Percentiles rank a stretch among this genome's conserved stretches.
Evolutionary conservation across 2,888 invertebrate species (phyloP).

Genomic region (Arge pagana): DNA sequence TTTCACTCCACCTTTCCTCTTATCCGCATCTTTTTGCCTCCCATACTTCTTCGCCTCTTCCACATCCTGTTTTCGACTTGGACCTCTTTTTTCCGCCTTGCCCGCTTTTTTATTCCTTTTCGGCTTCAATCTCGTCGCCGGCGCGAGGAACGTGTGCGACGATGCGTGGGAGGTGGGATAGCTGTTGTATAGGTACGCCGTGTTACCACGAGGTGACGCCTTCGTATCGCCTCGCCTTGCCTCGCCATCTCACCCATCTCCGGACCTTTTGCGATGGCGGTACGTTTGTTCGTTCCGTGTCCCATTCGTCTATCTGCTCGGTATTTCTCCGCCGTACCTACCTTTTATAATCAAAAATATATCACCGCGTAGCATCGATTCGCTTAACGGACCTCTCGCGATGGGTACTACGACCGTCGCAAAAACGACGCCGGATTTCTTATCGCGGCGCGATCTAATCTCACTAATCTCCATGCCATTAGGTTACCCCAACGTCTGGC

Average conservation of each 20-base stretch:
- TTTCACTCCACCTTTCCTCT: too few species aligned
- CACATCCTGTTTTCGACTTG: constrained; percentile 42
- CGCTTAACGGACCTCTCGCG: too few species aligned
- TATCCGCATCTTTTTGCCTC: too few species aligned
- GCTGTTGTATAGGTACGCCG: not conserved
- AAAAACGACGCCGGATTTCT: too few species aligned
- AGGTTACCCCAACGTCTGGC: constrained; percentile 12
- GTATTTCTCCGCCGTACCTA: too few species aligned
- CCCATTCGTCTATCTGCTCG: too few species aligned
- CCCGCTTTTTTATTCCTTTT: constrained; percentile 24
- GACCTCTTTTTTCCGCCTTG: constrained; percentile 25
- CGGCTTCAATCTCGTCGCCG: constrained; percentile 22
- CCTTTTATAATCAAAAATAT: constrained; percentile 21
- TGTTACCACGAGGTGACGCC: not conserved
- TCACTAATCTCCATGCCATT: constrained; percentile 17
- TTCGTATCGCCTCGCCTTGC: not conserved
- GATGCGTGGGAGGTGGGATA: constrained; percentile 21
- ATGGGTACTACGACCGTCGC: too few species aligned
- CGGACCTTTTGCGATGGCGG: constrained; percentile 17
- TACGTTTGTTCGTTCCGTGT: not conserved
- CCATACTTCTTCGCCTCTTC: too few species aligned
- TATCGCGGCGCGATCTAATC: constrained; percentile 18
- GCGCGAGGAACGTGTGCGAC: constrained; percentile 20
- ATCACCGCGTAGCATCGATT: constrained; percentile 8
- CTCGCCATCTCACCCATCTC: constrained; percentile 15